A percentile compares a stretch with the other conserved stretches of the same genome.
These are phyloP conservation scores for Urechis unicinctus DNA, from an alignment of 2,888 invertebrate species.

Conservation along the genomic window DNA sequence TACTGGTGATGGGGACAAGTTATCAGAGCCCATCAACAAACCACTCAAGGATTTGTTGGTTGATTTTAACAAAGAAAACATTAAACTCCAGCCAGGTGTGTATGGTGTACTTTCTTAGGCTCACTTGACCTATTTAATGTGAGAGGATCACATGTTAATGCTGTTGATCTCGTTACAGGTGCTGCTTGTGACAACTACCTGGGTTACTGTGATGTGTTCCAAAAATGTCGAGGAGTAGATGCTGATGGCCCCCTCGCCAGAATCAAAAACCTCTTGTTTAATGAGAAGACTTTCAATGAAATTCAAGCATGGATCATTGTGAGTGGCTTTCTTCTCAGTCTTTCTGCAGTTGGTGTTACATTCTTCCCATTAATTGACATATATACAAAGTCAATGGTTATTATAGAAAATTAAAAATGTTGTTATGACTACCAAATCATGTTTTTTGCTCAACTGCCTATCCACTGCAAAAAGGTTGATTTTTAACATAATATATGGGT, in stretches of 20 bases:
- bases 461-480: too few species aligned
- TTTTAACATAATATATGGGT: too few species aligned
- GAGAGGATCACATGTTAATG: neutral
- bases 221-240: slow-evolving; percentile 96
- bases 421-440: too few species aligned
- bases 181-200: slow-evolving; percentile 96
- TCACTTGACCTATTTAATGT: neutral
- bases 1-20: slow-evolving; percentile 56
- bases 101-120: neutral
- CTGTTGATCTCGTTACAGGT: slow-evolving; percentile 54
- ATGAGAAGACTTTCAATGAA: slow-evolving; percentile 77
- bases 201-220: slow-evolving; percentile 99
- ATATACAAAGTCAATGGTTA: too few species aligned
- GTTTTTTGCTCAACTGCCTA: neutral
- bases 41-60: slow-evolving; percentile 21
- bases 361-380: too few species aligned
- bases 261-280: slow-evolving; percentile 89
- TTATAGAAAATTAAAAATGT: too few species aligned
- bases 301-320: slow-evolving; percentile 89
- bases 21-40: slow-evolving; percentile 18
- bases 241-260: slow-evolving; percentile 96
- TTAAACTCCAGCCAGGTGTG: slow-evolving; percentile 30
- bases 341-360: too few species aligned
- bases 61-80: slow-evolving; percentile 5
- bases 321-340: slow-evolving; percentile 31